A percentile compares a stretch with the other conserved stretches of the same genome.
Conservation (phyloP, 2,797 vertebrate genomes). For the Tenualosa ilisha region DNA sequence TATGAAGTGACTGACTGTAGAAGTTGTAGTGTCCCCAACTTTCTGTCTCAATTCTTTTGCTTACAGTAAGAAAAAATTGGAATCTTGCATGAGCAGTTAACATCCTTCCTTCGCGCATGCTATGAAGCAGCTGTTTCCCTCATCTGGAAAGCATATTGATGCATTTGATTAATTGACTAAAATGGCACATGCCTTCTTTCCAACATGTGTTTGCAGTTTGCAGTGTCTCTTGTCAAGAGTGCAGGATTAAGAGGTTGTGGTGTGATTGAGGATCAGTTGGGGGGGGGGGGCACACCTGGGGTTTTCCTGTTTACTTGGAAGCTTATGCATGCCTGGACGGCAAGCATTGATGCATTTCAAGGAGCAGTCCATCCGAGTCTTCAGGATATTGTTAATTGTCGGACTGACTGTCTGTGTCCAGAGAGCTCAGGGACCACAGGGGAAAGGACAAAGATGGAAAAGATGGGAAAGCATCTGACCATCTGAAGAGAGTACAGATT, state of each 20-base stretch:
- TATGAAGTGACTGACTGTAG: constrained; percentile 23
- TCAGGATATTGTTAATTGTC: not conserved
- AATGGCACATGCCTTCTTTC: not conserved
- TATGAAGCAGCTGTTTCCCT: constrained; percentile 7
- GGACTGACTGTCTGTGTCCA: not conserved
- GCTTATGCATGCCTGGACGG: not conserved
- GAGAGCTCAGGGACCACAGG: not conserved
- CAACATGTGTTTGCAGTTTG: not conserved
- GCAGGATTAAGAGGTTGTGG: not conserved
- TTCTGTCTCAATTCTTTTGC: not conserved
- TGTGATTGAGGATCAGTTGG: not conserved
- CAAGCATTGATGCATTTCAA: not conserved
- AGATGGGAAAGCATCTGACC: not conserved
- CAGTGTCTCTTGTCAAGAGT: not conserved
- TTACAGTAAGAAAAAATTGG: not conserved
- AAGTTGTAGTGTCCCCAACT: not conserved
- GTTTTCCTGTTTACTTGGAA: constrained; percentile 24
- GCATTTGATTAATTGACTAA: not conserved
- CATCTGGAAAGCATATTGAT: not conserved
- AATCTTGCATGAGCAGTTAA: constrained; percentile 1
- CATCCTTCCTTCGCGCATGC: not conserved
- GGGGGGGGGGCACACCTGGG: not conserved
- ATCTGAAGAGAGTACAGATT: not conserved
- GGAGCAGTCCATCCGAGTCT: not conserved
- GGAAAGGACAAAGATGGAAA: not conserved